Percentiles rank a stretch among this genome's conserved stretches.
Conservation (phyloP, 1,140 invertebrate genomes). For the Maniola jurtina region DNA sequence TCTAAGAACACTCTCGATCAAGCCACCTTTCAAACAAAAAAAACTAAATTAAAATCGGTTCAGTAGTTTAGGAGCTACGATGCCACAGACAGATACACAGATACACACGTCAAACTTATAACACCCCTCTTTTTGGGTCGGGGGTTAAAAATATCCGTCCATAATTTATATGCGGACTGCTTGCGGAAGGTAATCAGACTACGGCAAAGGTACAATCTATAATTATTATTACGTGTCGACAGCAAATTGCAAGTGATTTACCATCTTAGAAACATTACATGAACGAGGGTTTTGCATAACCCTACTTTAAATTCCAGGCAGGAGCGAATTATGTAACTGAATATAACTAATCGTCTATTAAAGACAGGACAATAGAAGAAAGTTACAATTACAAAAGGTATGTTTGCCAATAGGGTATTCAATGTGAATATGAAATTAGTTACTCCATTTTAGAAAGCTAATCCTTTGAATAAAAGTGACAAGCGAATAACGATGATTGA, state of each 20-base stretch:
- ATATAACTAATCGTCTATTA: not conserved
- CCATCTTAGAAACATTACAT: constrained; percentile 25
- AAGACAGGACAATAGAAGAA: constrained; percentile 43
- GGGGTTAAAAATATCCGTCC: not conserved
- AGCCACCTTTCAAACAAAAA: too few relatives aligned
- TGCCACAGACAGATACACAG: too few relatives aligned
- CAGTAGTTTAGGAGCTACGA: too few relatives aligned
- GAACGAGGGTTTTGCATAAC: constrained; percentile 34
- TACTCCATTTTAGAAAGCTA: constrained; percentile 51
- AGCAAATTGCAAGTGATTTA: constrained; percentile 37
- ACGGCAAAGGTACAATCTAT: constrained; percentile 15
- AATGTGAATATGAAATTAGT: constrained; percentile 47
- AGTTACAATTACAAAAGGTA: constrained; percentile 30
- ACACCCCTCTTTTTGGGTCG: too few relatives aligned
- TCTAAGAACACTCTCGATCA: too few relatives aligned
- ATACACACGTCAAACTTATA: too few relatives aligned
- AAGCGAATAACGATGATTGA: constrained; percentile 37
- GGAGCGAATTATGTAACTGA: constrained; percentile 6
- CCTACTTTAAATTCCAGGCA: constrained; percentile 29
- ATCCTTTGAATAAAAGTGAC: constrained; percentile 69
- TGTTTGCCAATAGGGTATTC: constrained; percentile 32
- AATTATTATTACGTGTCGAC: constrained; percentile 19
- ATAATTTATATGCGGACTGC: constrained; percentile 10
- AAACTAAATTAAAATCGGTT: too few relatives aligned
- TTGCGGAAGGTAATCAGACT: constrained; percentile 17